These are phyloP conservation scores for Myotis lucifugus DNA, from an alignment of 2,113 vertebrate genomes.

Conservation along the genomic window DNA sequence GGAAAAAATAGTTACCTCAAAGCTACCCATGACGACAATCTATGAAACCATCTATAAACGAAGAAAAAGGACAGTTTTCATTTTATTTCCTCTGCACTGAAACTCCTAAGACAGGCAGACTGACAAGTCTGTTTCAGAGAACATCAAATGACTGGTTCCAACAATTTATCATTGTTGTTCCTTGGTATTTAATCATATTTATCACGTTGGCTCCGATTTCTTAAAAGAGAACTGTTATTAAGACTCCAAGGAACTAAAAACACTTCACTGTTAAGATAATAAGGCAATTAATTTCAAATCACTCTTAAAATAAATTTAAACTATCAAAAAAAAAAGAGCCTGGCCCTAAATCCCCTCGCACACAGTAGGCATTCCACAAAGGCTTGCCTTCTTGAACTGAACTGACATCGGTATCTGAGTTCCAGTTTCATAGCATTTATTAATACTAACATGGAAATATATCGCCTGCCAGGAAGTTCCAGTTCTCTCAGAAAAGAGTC, in stretches of 20 bases:
- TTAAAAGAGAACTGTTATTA: slow-evolving; percentile 53
- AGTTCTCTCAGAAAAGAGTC: slow-evolving; percentile 5
- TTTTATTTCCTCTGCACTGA: slow-evolving; percentile 38
- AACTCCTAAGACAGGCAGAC: slow-evolving; percentile 20
- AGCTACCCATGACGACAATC: not conserved
- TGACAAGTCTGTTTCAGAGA: slow-evolving; percentile 55
- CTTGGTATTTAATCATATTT: slow-evolving; percentile 61
- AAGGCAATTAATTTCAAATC: slow-evolving; percentile 49
- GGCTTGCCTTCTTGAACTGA: not conserved
- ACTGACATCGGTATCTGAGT: not conserved
- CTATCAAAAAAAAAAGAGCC: not conserved
- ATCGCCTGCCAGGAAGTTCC: not conserved
- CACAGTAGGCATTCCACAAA: not conserved
- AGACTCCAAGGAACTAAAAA: slow-evolving; percentile 45
- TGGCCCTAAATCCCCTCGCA: not conserved
- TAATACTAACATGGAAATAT: slow-evolving; percentile 12
- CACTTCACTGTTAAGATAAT: slow-evolving; percentile 28
- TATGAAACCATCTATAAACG: slow-evolving; percentile 17
- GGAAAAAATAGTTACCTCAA: slow-evolving; percentile 36
- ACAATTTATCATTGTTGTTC: slow-evolving; percentile 53
- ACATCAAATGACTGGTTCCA: slow-evolving; percentile 31
- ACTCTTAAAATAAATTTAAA: slow-evolving; percentile 56
- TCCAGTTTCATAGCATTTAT: not conserved
- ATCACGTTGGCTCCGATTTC: slow-evolving; percentile 40
- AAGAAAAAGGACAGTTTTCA: slow-evolving; percentile 31